Percentiles rank a stretch among this genome's conserved stretches.
Conservation (phyloP, 30 jellyfish, hydroid and myxozoan genomes). For the Turritopsis rubra region DNA sequence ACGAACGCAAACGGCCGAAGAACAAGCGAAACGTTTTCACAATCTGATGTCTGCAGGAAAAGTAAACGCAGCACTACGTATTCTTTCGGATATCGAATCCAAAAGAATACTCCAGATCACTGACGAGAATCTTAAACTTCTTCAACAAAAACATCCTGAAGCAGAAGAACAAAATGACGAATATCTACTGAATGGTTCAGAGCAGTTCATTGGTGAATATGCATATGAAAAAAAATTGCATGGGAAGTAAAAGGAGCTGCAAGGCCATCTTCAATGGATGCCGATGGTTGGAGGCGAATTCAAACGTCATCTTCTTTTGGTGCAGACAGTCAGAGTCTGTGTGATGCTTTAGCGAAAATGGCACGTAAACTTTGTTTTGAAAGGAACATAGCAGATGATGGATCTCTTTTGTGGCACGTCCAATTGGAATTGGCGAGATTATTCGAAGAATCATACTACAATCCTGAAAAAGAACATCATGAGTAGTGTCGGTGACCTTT, state of each 20-base stretch:
- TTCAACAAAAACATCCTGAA: neutral
- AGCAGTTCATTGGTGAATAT: neutral
- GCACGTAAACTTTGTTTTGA: neutral
- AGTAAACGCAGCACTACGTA: too few relatives aligned
- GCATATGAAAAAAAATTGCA: neutral
- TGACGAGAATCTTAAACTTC: too few relatives aligned
- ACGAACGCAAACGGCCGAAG: too few relatives aligned
- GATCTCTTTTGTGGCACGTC: neutral
- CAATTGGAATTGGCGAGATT: neutral
- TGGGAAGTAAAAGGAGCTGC: neutral
- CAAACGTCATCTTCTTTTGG: neutral
- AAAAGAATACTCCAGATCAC: too few relatives aligned
- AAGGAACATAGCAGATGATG: neutral
- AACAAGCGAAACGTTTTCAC: too few relatives aligned
- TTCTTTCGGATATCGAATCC: too few relatives aligned
- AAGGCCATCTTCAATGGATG: neutral
- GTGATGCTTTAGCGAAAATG: neutral
- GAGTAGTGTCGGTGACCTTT: conserved; percentile 21
- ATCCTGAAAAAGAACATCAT: conserved; percentile 17
- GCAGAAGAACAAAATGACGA: neutral
- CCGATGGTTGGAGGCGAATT: neutral
- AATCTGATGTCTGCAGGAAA: too few relatives aligned
- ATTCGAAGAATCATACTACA: too few relatives aligned
- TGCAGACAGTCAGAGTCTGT: neutral
- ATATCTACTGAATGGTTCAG: neutral